Conservation (phyloP, 1,140 invertebrate genomes). For the Apocrypta bakeri region DNA sequence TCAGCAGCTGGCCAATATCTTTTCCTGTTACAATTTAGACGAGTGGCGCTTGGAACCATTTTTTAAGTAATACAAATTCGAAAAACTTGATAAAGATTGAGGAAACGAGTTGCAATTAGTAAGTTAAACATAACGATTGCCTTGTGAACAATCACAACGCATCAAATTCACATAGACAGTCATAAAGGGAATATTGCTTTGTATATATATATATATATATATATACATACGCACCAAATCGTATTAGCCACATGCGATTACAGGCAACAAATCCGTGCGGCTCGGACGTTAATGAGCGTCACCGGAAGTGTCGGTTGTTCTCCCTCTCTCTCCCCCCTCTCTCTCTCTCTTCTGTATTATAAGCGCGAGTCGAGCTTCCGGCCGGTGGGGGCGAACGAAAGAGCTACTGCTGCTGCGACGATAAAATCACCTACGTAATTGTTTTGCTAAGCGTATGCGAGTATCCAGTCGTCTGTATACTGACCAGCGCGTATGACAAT, state of each 20-base stretch:
- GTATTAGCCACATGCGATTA: constrained; percentile 72
- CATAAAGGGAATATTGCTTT: neutral
- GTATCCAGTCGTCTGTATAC: constrained; percentile 60
- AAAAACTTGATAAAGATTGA: too few relatives aligned
- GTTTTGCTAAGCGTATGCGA: constrained; percentile 74
- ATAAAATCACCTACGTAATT: constrained; percentile 75
- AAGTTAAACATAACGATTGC: too few relatives aligned
- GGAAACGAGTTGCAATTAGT: too few relatives aligned
- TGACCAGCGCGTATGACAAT: constrained; percentile 43
- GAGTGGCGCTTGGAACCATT: too few relatives aligned
- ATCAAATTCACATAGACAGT: constrained; percentile 15
- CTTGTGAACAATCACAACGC: too few relatives aligned
- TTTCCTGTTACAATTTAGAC: too few relatives aligned
- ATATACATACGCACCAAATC: constrained; percentile 63
- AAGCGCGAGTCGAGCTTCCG: constrained; percentile 65
- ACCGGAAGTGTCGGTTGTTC: constrained; percentile 66
- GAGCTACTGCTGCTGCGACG: constrained; percentile 53
- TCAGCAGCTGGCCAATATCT: too few relatives aligned
- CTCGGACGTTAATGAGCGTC: constrained; percentile 72
- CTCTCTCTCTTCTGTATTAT: constrained; percentile 2
- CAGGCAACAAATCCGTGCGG: constrained; percentile 70
- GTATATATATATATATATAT: neutral
- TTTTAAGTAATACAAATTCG: too few relatives aligned
- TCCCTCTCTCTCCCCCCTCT: constrained; percentile 41
- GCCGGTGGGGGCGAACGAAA: constrained; percentile 63